Evolutionary conservation across 1,140 invertebrate genomes (phyloP).

Genomic region (Drosophila ambigua): DNA sequence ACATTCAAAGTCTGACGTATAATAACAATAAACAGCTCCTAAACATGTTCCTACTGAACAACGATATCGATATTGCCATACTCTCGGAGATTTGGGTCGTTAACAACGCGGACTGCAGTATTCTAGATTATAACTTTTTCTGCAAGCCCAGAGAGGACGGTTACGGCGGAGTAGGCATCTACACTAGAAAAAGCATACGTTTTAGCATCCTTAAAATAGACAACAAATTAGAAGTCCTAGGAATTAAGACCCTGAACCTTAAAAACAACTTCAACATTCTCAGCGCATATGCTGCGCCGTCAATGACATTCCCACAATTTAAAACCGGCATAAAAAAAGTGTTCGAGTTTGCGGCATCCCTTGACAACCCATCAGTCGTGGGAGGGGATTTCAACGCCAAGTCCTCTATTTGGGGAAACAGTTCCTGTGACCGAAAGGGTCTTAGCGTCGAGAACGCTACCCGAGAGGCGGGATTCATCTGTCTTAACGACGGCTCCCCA

Average conservation of each 20-base stretch:
- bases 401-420: too few relatives aligned
- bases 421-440: too few relatives aligned
- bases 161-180: not conserved
- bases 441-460: too few relatives aligned
- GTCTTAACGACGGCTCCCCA: conserved; percentile 4
- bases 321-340: not conserved
- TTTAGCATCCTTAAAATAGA: not conserved
- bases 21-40: not conserved
- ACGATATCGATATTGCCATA: not conserved
- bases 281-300: not conserved
- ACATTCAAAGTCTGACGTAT: not conserved
- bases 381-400: not conserved
- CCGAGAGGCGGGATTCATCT: too few relatives aligned
- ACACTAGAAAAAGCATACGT: not conserved
- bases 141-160: not conserved
- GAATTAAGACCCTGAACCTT: not conserved
- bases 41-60: not conserved
- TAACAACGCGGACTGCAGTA: not conserved
- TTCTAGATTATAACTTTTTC: not conserved
- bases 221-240: not conserved
- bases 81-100: not conserved
- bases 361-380: not conserved
- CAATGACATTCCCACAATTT: not conserved
- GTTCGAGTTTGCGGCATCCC: not conserved
- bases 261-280: not conserved